Percentiles rank a stretch among this genome's conserved stretches.
These are phyloP conservation scores for Anniella stebbinsi DNA, from an alignment of 2,797 vertebrate species.

Conservation along the genomic window DNA sequence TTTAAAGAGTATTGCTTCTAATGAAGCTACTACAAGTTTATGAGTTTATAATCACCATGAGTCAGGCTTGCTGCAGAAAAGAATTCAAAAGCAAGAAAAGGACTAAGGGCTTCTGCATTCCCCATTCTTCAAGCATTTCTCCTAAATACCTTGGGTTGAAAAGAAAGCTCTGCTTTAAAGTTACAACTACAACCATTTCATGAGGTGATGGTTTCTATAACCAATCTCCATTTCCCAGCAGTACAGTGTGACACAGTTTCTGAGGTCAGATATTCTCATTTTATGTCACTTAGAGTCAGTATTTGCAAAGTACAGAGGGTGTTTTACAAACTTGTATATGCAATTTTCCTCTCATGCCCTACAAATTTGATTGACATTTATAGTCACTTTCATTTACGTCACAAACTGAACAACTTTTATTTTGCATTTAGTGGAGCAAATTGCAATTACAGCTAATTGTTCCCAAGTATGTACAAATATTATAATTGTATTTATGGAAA, in stretches of 20 bases:
- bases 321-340: constrained; percentile 22
- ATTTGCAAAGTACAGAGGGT: not conserved
- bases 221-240: constrained; percentile 38
- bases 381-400: not conserved
- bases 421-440: not conserved
- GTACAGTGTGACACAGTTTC: not conserved
- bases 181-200: constrained; percentile 40
- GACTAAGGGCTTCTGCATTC: not conserved
- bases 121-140: fast-evolving
- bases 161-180: constrained; percentile 44
- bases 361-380: not conserved
- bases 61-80: not conserved
- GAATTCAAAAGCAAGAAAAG: constrained; percentile 36
- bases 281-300: constrained; percentile 21
- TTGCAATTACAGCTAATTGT: not conserved
- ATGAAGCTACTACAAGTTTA: constrained; percentile 64
- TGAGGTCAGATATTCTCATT: constrained; percentile 1
- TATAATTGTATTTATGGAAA: not conserved
- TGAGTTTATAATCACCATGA: constrained; percentile 63
- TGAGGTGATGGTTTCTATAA: constrained; percentile 34
- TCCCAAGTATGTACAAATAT: not conserved
- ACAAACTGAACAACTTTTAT: not conserved
- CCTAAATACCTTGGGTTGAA: constrained; percentile 6
- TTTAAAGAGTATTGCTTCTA: constrained; percentile 68
- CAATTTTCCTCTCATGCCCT: not conserved